Base-by-base conservation (phyloP, 2,888 invertebrate genomes). In the Andrena fulva region DNA sequence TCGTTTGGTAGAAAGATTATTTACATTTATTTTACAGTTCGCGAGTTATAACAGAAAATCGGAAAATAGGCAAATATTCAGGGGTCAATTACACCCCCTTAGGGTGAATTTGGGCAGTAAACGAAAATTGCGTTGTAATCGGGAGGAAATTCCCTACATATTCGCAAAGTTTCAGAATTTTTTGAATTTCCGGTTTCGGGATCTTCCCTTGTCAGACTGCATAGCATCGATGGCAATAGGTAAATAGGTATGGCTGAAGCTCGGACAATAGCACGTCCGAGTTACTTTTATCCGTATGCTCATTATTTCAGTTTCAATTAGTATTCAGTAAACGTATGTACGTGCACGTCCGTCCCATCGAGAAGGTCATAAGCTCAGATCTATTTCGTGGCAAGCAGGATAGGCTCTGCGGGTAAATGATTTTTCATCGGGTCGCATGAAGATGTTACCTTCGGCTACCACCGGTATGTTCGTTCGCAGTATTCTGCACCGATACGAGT, bases 231-330 rank as follows among this genome's bases (percentile, higher is more conserved):
- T 12, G 12, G 42, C 42, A 42, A 42, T 42, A 42, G 42, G 1
- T 74, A 59, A 42, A 42, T 42, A 42, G 42, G 1, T 74, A 59
- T 64, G 56, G 52, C 29, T 27, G 10, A 56, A 20, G 35, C 33
- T 68, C 70, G 54, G 72, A 50, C 60, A 79, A 79, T 66, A 76
- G 56, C 29, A 20, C 56, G 68, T 50, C 27, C 60, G 33, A 67
- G 66, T 70, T 64, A 71, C 64, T 75, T 77, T 73, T 73, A 74
- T 67, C 66, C 77, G 59, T 63, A 27, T 42, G 83, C 56, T 64
- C 33, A 77, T 84, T 84, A 84, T 74, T 80, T 64, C 60, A 59
- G 60, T 54, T 67, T 84, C 84, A 80, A 84, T 84, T 84, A 84
- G 73, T 74, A 80, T 80, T 80, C 79, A 84, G 73, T 77, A 76